Conservation (phyloP, 2,888 invertebrate genomes). For the Brachycybe producta region DNA sequence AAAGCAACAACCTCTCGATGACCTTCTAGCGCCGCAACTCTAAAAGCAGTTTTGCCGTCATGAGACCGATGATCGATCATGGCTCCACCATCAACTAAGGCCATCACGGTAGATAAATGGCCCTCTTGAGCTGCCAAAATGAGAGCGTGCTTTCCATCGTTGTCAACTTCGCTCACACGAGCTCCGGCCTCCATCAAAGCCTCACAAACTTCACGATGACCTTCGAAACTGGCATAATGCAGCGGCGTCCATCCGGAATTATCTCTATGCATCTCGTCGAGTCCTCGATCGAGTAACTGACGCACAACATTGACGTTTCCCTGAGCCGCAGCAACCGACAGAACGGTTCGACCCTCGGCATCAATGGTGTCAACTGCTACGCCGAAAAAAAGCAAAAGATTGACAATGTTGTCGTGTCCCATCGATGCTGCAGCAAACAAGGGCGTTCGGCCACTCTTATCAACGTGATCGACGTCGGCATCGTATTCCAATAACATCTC, state of each 20-base stretch:
- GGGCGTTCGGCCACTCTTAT: slow-evolving; percentile 67
- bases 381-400: slow-evolving; percentile 83
- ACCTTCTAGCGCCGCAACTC: slow-evolving; percentile 65
- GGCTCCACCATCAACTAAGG: slow-evolving; percentile 60
- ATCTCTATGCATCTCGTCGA: slow-evolving; percentile 49
- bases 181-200: slow-evolving; percentile 74
- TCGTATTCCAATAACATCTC: slow-evolving; percentile 81
- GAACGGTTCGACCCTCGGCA: slow-evolving; percentile 74
- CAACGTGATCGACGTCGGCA: slow-evolving; percentile 78
- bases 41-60: slow-evolving; percentile 74
- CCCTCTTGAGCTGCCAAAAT: slow-evolving; percentile 83
- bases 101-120: slow-evolving; percentile 52
- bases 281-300: slow-evolving; percentile 69
- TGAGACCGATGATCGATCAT: slow-evolving; percentile 75
- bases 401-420: slow-evolving; percentile 74
- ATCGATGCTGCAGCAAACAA: slow-evolving; percentile 65
- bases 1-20: slow-evolving; percentile 58
- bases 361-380: slow-evolving; percentile 92
- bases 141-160: slow-evolving; percentile 75
- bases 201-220: slow-evolving; percentile 69
- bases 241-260: slow-evolving; percentile 95
- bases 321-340: slow-evolving; percentile 38
- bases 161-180: slow-evolving; percentile 74
- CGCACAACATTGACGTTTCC: slow-evolving; percentile 63
- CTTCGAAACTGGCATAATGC: slow-evolving; percentile 91